These are phyloP conservation scores for Bergia sp. DNA, from an alignment of 92 coral and sea anemone species.

Conservation along the genomic window DNA sequence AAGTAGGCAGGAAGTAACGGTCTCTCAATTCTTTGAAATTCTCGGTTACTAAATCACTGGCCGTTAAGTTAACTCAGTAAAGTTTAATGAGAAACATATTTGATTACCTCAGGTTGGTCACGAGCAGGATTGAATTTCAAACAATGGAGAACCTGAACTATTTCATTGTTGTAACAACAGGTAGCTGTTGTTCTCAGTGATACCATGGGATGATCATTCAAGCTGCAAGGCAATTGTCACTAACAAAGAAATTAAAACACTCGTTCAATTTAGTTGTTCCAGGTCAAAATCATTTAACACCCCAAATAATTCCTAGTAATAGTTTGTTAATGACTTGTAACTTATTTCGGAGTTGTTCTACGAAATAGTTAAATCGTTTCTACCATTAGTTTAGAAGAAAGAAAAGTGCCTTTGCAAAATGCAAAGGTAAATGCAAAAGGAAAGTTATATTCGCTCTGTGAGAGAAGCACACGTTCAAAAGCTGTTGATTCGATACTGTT, in stretches of 20 bases:
- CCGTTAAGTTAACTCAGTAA: background rate
- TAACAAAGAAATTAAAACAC: too few species aligned
- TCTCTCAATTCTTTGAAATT: background rate
- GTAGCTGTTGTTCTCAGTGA: background rate
- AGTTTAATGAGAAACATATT: slow-evolving; percentile 15
- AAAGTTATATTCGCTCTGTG: too few species aligned
- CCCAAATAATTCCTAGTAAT: background rate
- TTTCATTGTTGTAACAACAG: background rate
- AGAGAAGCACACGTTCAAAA: too few species aligned
- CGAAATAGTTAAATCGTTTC: background rate
- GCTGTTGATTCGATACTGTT: too few species aligned
- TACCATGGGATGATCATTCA: background rate
- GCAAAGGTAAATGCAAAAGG: too few species aligned
- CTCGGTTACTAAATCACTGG: background rate
- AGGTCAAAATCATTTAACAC: background rate
- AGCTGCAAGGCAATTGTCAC: background rate
- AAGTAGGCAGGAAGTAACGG: background rate
- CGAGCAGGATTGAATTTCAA: background rate
- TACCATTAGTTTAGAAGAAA: background rate
- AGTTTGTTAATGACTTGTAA: background rate
- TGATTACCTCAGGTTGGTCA: background rate
- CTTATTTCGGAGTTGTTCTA: background rate
- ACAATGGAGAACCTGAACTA: slow-evolving; percentile 16
- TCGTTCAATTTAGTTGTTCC: too few species aligned
- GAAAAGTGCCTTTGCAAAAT: too few species aligned